Conservation (phyloP, 2,888 invertebrate species). For the Philopedon plagiatum region DNA sequence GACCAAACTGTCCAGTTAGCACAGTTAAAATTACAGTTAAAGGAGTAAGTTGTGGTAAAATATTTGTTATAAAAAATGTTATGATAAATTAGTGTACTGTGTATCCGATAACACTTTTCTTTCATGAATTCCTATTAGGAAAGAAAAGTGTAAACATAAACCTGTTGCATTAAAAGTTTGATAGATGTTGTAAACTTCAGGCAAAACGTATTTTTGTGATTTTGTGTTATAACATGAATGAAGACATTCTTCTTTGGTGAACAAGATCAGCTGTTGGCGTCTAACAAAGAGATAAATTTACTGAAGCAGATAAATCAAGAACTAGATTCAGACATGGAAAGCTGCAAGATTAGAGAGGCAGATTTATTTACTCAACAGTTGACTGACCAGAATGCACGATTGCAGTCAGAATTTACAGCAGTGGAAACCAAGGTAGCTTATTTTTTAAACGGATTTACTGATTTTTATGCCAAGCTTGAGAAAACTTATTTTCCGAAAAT, state of each 20-base stretch:
- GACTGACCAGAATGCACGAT: constrained; percentile 81
- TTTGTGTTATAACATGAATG: too few relatives aligned
- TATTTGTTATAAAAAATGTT: neutral
- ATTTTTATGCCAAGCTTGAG: too few relatives aligned
- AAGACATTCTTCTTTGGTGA: constrained; percentile 70
- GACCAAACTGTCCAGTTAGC: constrained; percentile 70
- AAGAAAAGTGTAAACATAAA: too few relatives aligned
- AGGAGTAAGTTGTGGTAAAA: constrained; percentile 55
- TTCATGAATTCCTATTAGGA: too few relatives aligned
- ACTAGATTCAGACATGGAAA: constrained; percentile 77
- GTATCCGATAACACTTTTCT: too few relatives aligned
- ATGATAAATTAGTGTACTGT: too few relatives aligned
- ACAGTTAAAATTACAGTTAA: constrained; percentile 74
- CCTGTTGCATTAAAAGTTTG: too few relatives aligned
- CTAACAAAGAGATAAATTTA: constrained; percentile 71
- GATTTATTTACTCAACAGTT: constrained; percentile 86
- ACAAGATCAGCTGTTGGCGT: constrained; percentile 71
- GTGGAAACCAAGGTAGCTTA: constrained; percentile 74
- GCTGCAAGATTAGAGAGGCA: constrained; percentile 80
- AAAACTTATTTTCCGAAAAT: too few relatives aligned
- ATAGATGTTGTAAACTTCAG: too few relatives aligned
- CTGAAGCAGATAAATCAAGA: constrained; percentile 75
- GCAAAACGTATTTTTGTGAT: too few relatives aligned
- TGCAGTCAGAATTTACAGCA: constrained; percentile 82
- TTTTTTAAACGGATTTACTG: too few relatives aligned